A percentile compares a stretch with the other conserved stretches of the same genome.
Conservation (phyloP, 2,113 vertebrate genomes). For the Plestiodon gilberti region DNA sequence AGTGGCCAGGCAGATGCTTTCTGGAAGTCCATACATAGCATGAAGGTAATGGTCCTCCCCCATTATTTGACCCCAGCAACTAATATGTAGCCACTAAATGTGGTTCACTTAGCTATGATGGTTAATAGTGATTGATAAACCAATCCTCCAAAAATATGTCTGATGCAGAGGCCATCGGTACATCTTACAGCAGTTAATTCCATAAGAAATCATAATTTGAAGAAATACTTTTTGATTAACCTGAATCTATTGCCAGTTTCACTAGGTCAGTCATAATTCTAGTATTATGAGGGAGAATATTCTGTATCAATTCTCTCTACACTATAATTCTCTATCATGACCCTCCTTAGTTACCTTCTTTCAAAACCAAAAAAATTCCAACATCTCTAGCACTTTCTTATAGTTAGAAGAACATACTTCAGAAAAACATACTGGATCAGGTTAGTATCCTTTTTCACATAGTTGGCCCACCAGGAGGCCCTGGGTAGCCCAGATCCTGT, state of each 20-base stretch:
- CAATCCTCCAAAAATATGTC: neutral
- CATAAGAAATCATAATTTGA: neutral
- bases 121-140: neutral
- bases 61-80: neutral
- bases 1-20: no score
- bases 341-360: neutral
- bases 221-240: neutral
- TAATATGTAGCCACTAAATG: neutral
- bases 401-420: no score
- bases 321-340: neutral
- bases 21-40: neutral
- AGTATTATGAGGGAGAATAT: neutral
- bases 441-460: no score
- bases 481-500: neutral
- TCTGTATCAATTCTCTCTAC: neutral
- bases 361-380: no score
- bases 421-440: no score
- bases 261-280: neutral
- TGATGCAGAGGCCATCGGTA: neutral
- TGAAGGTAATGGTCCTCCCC: neutral
- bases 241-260: neutral
- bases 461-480: no score
- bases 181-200: neutral
- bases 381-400: no score
- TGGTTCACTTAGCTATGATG: neutral